Evolutionary conservation across 2,797 vertebrate genomes (phyloP).

Genomic region (Pelobates cultripes): DNA sequence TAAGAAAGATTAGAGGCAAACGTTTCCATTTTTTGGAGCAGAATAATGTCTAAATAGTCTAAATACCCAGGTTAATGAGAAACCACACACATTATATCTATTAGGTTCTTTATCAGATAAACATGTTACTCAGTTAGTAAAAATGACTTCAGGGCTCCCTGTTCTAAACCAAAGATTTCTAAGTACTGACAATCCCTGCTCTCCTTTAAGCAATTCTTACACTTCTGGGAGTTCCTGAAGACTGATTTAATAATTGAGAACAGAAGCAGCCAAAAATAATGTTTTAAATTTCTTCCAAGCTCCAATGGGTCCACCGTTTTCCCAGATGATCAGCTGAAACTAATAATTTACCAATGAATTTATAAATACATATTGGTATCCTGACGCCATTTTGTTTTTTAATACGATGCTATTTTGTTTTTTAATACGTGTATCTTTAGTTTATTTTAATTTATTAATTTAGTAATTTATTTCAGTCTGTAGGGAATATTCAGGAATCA

Average conservation of each 20-base stretch:
- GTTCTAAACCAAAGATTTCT: constrained; percentile 67
- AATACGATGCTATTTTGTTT: too few relatives aligned
- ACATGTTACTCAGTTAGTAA: constrained; percentile 50
- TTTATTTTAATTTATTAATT: not conserved
- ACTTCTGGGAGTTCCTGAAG: constrained; percentile 41
- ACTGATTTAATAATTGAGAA: constrained; percentile 16
- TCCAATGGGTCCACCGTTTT: not conserved
- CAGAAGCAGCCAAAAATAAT: not conserved
- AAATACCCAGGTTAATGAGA: not conserved
- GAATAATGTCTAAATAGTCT: not conserved
- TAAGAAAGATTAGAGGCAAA: not conserved
- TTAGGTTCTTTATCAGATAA: not conserved
- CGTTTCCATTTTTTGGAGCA: not conserved
- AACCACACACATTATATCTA: not conserved
- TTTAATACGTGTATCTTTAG: not conserved
- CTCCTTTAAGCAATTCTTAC: constrained; percentile 64
- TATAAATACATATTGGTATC: not conserved
- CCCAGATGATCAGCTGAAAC: not conserved
- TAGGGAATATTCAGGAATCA: not conserved
- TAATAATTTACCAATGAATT: not conserved
- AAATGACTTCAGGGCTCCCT: constrained; percentile 59
- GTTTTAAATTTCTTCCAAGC: not conserved
- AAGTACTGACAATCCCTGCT: constrained; percentile 66
- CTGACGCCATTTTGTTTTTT: not conserved
- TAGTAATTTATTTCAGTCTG: constrained; percentile 7